Conservation (phyloP, 2,888 invertebrate species). For the Pegoplata infirma region DNA sequence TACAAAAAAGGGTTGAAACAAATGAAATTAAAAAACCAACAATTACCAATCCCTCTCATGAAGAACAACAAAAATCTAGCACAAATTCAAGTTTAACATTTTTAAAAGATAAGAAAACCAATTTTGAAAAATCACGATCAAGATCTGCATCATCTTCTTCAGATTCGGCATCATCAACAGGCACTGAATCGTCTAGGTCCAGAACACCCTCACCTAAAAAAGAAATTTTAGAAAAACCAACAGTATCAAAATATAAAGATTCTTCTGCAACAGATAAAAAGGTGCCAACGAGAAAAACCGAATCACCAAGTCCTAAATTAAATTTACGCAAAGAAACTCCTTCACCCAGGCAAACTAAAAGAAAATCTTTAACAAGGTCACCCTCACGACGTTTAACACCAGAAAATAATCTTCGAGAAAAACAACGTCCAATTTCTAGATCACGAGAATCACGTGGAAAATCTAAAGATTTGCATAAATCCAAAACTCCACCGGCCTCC, state of each 20-base stretch:
- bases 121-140: slow-evolving; percentile 32
- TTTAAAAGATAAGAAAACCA: not conserved
- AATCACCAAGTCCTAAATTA: slow-evolving; percentile 30
- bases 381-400: slow-evolving; percentile 4
- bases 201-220: slow-evolving; percentile 64
- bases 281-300: slow-evolving; percentile 9
- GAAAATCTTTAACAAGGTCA: slow-evolving; percentile 15
- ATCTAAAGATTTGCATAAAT: slow-evolving; percentile 21
- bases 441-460: slow-evolving; percentile 17
- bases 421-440: slow-evolving; percentile 8
- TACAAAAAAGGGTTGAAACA: slow-evolving; percentile 9
- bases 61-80: slow-evolving; percentile 3
- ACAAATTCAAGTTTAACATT: not conserved
- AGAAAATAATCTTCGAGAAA: slow-evolving; percentile 18
- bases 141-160: slow-evolving; percentile 37
- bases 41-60: too few species aligned
- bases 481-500: slow-evolving; percentile 26
- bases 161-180: slow-evolving; percentile 30
- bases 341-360: not conserved
- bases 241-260: not conserved
- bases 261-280: slow-evolving; percentile 38
- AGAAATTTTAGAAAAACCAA: slow-evolving; percentile 3
- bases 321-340: slow-evolving; percentile 5
- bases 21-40: slow-evolving; percentile 32
- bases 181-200: slow-evolving; percentile 48